A percentile compares a stretch with the other conserved stretches of the same genome.
Evolutionary conservation across 2,797 vertebrate genomes (phyloP).

Genomic region (Rhincodon typus): DNA sequence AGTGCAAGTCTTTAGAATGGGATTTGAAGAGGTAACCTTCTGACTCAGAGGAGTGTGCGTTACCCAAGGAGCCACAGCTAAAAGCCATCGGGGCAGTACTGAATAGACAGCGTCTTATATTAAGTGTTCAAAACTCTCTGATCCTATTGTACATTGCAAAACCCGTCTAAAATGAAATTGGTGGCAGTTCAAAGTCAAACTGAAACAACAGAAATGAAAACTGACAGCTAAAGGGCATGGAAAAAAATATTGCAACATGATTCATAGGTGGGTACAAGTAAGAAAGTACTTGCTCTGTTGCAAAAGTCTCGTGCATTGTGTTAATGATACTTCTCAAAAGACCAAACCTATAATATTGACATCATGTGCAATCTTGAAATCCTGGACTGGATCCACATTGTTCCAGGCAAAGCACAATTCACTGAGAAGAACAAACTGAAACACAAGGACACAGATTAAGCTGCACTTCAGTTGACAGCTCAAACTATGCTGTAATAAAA

Average conservation of each 20-base stretch:
- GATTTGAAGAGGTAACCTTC: background rate
- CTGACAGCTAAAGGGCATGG: background rate
- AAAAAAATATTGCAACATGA: background rate
- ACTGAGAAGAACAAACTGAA: no score
- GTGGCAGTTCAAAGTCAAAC: background rate
- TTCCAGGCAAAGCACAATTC: background rate
- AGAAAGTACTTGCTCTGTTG: background rate
- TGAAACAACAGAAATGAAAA: background rate
- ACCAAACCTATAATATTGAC: background rate
- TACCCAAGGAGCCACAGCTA: background rate
- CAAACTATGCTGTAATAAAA: background rate
- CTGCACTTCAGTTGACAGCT: background rate
- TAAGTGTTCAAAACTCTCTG: background rate
- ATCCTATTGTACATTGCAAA: background rate
- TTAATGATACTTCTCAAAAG: background rate
- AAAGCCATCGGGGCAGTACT: background rate
- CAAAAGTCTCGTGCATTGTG: background rate
- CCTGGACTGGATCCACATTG: background rate
- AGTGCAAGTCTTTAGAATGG: background rate
- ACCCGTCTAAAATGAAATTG: background rate
- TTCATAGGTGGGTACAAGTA: background rate
- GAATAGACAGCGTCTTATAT: background rate
- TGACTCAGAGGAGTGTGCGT: no score
- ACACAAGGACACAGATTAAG: background rate
- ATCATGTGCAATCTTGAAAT: background rate